Conservation (phyloP, 2,888 invertebrate genomes). For the Blomia tropicalis region DNA sequence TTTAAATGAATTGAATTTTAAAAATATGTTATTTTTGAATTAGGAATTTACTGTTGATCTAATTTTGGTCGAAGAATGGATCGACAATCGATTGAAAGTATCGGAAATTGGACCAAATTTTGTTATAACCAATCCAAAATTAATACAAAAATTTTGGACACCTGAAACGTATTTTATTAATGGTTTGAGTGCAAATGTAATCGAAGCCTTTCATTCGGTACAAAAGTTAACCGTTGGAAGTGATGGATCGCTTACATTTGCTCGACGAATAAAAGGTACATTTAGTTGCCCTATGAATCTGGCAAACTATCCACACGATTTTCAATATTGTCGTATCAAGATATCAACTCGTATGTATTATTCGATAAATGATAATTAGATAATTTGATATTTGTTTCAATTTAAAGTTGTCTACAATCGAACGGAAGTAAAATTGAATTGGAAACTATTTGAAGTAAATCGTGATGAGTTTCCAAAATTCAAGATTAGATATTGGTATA, state of each 20-base stretch:
- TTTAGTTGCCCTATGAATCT: constrained; percentile 24
- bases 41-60: constrained; percentile 20
- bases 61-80: constrained; percentile 20
- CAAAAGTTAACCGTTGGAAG: constrained; percentile 10
- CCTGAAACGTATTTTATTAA: constrained; percentile 24
- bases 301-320: constrained; percentile 23
- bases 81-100: constrained; percentile 16
- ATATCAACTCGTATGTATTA: constrained; percentile 18
- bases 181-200: constrained; percentile 1
- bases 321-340: constrained; percentile 22
- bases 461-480: constrained; percentile 20
- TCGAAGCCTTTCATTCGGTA: constrained; percentile 3
- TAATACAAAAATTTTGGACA: constrained; percentile 19
- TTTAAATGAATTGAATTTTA: neutral
- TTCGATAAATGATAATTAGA: no score
- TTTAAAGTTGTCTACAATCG: neutral
- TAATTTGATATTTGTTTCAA: neutral
- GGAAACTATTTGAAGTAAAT: constrained; percentile 10
- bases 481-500: neutral
- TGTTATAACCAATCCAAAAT: neutral
- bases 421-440: neutral
- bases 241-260: neutral
- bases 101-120: neutral
- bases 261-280: constrained; percentile 6
- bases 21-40: neutral